Percentiles rank a stretch among this genome's conserved stretches.
Evolutionary conservation across 2,888 invertebrate genomes (phyloP).

Genomic region (Osmoderma eremita): DNA sequence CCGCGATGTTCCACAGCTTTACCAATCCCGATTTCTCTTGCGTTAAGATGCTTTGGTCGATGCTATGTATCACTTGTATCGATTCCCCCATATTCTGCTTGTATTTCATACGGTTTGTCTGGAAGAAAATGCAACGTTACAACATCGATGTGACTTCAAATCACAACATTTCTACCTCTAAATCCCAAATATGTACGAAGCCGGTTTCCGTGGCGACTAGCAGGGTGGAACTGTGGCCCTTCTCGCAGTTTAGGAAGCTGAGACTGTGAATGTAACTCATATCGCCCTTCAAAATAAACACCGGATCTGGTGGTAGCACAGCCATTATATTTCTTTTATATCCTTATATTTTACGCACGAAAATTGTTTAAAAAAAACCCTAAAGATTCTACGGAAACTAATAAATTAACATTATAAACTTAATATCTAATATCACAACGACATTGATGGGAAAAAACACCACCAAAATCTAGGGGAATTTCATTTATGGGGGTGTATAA

Average conservation of each 20-base stretch:
- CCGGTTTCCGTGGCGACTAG: constrained; percentile 81
- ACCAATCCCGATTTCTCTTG: constrained; percentile 80
- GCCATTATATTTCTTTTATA: constrained; percentile 66
- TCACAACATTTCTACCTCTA: constrained; percentile 70
- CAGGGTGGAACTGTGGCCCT: constrained; percentile 70
- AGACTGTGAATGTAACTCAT: constrained; percentile 79
- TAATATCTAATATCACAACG: constrained; percentile 33
- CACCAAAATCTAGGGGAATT: constrained; percentile 6
- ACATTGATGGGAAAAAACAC: constrained; percentile 13
- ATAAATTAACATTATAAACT: constrained; percentile 36
- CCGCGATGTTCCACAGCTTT: constrained; percentile 72
- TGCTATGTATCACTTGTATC: constrained; percentile 71
- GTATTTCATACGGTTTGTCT: constrained; percentile 77
- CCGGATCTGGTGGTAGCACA: constrained; percentile 80
- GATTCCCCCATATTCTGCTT: constrained; percentile 74
- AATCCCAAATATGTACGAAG: constrained; percentile 80
- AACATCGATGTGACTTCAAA: constrained; percentile 50
- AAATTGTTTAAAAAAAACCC: background rate
- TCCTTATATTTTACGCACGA: no score
- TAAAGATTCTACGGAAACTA: constrained; percentile 24
- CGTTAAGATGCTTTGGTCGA: constrained; percentile 72
- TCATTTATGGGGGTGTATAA: no score
- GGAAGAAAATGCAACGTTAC: constrained; percentile 55
- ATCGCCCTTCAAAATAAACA: constrained; percentile 77
- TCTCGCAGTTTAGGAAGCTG: constrained; percentile 70